Evolutionary conservation across 1,140 invertebrate genomes (phyloP).

Genomic region (Panulirus ornatus): DNA sequence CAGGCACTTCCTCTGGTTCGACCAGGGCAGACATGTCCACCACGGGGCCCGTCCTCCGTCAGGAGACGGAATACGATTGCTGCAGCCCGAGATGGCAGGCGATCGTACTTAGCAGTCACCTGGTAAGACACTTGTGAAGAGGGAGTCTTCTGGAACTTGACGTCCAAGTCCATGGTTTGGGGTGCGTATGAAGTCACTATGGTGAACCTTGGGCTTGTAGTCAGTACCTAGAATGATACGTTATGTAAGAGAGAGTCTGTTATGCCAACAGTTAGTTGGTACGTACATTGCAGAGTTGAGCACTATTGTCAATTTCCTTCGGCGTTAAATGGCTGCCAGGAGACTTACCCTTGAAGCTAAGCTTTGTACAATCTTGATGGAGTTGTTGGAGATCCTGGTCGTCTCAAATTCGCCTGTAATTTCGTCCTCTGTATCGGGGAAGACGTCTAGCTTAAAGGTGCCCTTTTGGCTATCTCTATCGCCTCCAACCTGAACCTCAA

Average conservation of each 20-base stretch:
- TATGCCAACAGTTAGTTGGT: not conserved
- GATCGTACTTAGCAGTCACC: constrained; percentile 38
- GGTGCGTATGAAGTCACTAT: constrained; percentile 9
- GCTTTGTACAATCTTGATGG: constrained; percentile 15
- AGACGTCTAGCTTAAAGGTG: constrained; percentile 48
- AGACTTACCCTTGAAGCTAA: constrained; percentile 40
- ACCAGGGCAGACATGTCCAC: constrained; percentile 34
- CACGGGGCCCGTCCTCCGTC: not conserved
- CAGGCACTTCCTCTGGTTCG: not conserved
- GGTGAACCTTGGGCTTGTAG: constrained; percentile 20
- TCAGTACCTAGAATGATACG: too few relatives aligned
- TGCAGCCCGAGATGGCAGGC: not conserved
- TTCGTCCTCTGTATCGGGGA: constrained; percentile 44
- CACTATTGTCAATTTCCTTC: not conserved
- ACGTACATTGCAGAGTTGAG: not conserved
- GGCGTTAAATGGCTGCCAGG: not conserved
- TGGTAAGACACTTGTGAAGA: constrained; percentile 29
- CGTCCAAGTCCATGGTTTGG: constrained; percentile 32
- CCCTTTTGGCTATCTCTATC: constrained; percentile 1
- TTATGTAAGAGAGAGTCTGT: constrained; percentile 3
- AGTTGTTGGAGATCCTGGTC: constrained; percentile 26
- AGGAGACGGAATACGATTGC: constrained; percentile 8
- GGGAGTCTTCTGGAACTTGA: constrained; percentile 58
- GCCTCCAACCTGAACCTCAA: not conserved
- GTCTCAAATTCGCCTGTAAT: constrained; percentile 34